A percentile compares a stretch with the other conserved stretches of the same genome.
These are phyloP conservation scores for Drosophila ananassae DNA, from an alignment of 1,140 invertebrate species.

Conservation along the genomic window DNA sequence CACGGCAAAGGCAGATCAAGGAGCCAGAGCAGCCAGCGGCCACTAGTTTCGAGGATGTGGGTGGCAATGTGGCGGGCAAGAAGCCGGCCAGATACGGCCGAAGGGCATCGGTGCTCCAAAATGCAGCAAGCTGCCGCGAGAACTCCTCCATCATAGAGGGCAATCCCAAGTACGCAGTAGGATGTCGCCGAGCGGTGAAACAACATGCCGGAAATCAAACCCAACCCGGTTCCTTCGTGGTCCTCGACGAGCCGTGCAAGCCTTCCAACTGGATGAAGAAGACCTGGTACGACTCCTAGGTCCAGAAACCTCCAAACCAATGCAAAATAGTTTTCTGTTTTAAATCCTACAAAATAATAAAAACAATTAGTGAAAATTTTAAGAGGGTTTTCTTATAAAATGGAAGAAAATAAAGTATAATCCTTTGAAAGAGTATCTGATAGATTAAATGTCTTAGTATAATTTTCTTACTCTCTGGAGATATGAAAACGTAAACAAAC, in stretches of 20 bases:
- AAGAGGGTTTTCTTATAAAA: background rate
- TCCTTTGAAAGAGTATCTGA: background rate
- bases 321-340: conserved; percentile 29
- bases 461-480: conserved; percentile 2
- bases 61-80: conserved; percentile 34
- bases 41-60: conserved; percentile 59
- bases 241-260: conserved; percentile 77
- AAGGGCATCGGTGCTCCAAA: conserved; percentile 68
- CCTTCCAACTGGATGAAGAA: conserved; percentile 82
- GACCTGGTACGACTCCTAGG: conserved; percentile 79
- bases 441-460: background rate
- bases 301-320: conserved; percentile 1
- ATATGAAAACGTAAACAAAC: conserved; percentile 65
- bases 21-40: conserved; percentile 20
- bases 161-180: conserved; percentile 73
- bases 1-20: conserved; percentile 52
- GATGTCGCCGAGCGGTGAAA: conserved; percentile 48
- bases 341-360: conserved; percentile 10
- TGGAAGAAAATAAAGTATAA: too few relatives aligned
- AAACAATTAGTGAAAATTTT: conserved; percentile 2
- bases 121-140: conserved; percentile 67
- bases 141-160: conserved; percentile 78
- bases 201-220: conserved; percentile 38
- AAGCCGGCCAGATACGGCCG: conserved; percentile 72
- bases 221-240: conserved; percentile 65